These are phyloP conservation scores for Pithys albifrons DNA, from an alignment of 2,113 vertebrate species.

Conservation along the genomic window DNA sequence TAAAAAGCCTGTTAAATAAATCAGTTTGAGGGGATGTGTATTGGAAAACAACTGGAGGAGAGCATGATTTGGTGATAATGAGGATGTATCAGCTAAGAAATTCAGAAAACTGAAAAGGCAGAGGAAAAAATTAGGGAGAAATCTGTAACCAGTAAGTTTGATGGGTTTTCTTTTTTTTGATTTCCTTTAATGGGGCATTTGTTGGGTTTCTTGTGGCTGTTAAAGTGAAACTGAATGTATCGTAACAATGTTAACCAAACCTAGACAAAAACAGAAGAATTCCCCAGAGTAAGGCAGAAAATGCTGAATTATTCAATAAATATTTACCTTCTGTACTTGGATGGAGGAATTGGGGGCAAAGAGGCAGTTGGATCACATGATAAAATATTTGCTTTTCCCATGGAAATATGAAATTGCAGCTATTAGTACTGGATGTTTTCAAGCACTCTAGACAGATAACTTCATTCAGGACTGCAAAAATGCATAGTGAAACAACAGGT, in stretches of 20 bases:
- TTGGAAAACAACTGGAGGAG: background rate
- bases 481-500: background rate
- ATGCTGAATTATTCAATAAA: background rate
- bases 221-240: background rate
- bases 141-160: background rate
- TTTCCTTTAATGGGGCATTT: background rate
- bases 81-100: background rate
- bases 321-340: background rate
- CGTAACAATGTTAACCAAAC: background rate
- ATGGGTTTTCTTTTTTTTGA: rapidly evolving
- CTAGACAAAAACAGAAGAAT: background rate
- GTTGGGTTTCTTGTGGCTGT: background rate
- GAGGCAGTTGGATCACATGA: background rate
- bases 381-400: background rate
- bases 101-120: background rate
- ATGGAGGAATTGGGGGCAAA: background rate
- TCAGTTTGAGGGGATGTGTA: background rate
- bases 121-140: background rate
- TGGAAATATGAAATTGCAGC: background rate
- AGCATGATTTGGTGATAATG: background rate
- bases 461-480: background rate
- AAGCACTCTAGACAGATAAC: background rate
- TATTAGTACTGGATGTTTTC: background rate
- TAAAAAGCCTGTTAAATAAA: background rate
- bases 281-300: background rate